A percentile compares a stretch with the other conserved stretches of the same genome.
Conservation (phyloP, 2,113 vertebrate genomes). For the Elephantulus edwardii region DNA sequence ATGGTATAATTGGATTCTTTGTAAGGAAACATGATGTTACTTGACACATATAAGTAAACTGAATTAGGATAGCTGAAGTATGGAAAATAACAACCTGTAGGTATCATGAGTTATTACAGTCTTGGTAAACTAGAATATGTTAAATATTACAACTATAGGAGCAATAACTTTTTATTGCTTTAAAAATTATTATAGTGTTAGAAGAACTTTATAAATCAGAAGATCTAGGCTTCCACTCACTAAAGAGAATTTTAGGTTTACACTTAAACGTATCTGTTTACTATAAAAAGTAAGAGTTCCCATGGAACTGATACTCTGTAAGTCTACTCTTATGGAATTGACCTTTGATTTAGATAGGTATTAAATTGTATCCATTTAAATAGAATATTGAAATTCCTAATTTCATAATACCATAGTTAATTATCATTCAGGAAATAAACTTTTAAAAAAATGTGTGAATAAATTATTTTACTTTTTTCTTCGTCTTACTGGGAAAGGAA, state of each 20-base stretch:
- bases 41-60: slow-evolving; percentile 8
- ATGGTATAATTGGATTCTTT: slow-evolving; percentile 49
- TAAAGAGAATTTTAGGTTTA: slow-evolving; percentile 35
- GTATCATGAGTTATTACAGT: background rate
- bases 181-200: background rate
- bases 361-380: slow-evolving; percentile 46
- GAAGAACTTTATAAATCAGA: slow-evolving; percentile 19
- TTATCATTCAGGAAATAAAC: background rate
- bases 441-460: background rate
- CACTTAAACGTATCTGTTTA: slow-evolving; percentile 4
- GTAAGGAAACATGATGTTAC: slow-evolving; percentile 2
- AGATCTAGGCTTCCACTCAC: slow-evolving; percentile 1
- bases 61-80: slow-evolving; percentile 4
- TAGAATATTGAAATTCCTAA: background rate
- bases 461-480: slow-evolving; percentile 28
- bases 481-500: background rate
- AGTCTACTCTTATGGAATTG: background rate
- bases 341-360: slow-evolving; percentile 20
- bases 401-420: slow-evolving; percentile 6
- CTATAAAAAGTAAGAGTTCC: background rate
- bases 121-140: background rate
- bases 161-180: background rate
- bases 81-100: background rate
- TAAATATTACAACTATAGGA: background rate
- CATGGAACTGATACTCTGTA: background rate